A percentile compares a stretch with the other conserved stretches of the same genome.
phyloP scores from a whole-genome alignment of 2,113 vertebrate species.

The Reinhardtius hippoglossoides region DNA sequence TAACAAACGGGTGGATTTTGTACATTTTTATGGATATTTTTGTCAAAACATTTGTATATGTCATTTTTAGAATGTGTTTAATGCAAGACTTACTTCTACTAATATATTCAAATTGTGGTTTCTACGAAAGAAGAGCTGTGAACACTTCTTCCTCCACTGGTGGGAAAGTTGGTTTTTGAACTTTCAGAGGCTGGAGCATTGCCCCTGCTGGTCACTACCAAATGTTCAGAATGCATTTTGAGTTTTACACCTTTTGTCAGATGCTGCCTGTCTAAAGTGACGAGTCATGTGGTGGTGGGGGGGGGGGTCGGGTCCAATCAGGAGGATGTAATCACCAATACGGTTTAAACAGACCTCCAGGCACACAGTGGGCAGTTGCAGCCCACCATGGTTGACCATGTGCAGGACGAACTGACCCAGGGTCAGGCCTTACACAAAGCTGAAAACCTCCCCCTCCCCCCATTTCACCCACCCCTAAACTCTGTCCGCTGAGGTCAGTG shows the following conservation, averaged over 20 bases:
- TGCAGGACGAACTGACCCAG: slow-evolving; percentile 27
- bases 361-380: slow-evolving; percentile 22
- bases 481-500: slow-evolving; percentile 44
- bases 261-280: slow-evolving; percentile 33
- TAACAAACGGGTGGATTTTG: too few relatives aligned
- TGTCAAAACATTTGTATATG: neutral
- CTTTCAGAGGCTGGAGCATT: neutral
- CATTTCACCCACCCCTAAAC: slow-evolving; percentile 27
- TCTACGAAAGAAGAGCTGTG: neutral
- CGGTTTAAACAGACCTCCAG: slow-evolving; percentile 41
- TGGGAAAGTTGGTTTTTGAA: neutral
- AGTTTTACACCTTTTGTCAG: slow-evolving; percentile 13
- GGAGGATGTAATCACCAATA: slow-evolving; percentile 30
- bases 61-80: neutral
- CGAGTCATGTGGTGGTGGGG: slow-evolving; percentile 9
- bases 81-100: neutral
- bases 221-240: slow-evolving; percentile 11
- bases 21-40: neutral
- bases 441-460: slow-evolving; percentile 12
- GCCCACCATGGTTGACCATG: slow-evolving; percentile 39
- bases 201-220: neutral
- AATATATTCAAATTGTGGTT: neutral
- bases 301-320: slow-evolving; percentile 7
- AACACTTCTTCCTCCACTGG: neutral
- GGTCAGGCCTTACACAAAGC: slow-evolving; percentile 34